Conservation (phyloP, 2,797 vertebrate genomes). For the Carcharodon carcharias region DNA sequence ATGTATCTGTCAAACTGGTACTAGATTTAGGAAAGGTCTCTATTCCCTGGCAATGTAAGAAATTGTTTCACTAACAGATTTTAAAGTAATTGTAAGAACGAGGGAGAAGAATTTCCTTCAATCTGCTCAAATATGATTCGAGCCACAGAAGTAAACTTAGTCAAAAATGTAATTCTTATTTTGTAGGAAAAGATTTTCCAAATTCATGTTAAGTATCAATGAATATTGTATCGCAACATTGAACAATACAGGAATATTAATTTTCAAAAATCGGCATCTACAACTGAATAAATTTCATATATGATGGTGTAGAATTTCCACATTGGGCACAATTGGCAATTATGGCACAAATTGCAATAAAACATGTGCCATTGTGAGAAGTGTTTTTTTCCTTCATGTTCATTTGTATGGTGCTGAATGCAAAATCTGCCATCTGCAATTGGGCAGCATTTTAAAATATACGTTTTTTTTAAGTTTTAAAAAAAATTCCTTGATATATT, state of each 20-base stretch:
- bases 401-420: too few species aligned
- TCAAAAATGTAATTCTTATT: background rate
- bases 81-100: background rate
- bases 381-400: background rate
- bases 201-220: background rate
- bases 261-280: background rate
- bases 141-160: background rate
- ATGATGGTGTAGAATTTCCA: background rate
- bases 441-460: background rate
- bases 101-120: background rate
- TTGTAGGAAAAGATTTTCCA: background rate
- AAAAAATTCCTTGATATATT: background rate
- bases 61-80: background rate
- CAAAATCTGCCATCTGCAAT: too few species aligned
- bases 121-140: background rate
- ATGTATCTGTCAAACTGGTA: background rate
- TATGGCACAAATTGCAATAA: background rate
- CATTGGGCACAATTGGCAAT: background rate
- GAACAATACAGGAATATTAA: background rate
- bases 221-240: background rate
- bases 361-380: background rate
- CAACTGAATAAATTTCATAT: background rate
- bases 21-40: background rate
- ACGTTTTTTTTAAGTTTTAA: background rate
- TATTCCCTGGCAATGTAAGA: background rate